phyloP scores from a whole-genome alignment of 2,113 vertebrate genomes.

The Ciconia boyciana region DNA sequence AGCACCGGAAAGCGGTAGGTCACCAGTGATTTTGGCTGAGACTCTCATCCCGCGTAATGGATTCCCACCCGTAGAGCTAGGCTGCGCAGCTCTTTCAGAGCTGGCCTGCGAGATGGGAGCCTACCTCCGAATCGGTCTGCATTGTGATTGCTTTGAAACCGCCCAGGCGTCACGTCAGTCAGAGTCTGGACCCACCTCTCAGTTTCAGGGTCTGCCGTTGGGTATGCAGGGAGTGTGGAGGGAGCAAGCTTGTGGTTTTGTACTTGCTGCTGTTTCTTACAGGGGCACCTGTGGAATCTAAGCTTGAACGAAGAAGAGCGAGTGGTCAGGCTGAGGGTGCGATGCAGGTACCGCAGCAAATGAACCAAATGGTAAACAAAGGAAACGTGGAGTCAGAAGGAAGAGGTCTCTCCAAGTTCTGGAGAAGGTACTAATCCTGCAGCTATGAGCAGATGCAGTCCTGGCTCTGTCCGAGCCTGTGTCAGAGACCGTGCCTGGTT shows the following conservation, averaged over 20 bases:
- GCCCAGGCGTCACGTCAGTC: rapidly evolving
- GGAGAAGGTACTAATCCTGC: conserved; percentile 13
- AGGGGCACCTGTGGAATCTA: neutral
- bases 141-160: neutral
- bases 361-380: neutral
- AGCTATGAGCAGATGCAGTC: too few relatives aligned
- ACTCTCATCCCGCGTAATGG: too few relatives aligned
- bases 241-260: rapidly evolving
- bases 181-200: neutral
- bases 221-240: rapidly evolving
- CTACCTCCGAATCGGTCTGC: neutral
- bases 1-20: too few relatives aligned
- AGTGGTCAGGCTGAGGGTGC: neutral
- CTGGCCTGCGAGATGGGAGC: neutral
- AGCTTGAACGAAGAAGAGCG: neutral
- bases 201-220: neutral
- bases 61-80: too few relatives aligned
- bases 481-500: neutral
- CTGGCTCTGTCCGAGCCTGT: neutral
- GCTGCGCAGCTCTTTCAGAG: too few relatives aligned
- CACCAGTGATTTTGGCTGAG: too few relatives aligned
- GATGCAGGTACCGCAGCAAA: neutral
- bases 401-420: neutral
- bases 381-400: neutral
- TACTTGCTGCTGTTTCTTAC: neutral